Evolutionary conservation across 2,797 vertebrate species (phyloP).

Genomic region (Sebastes jordani): DNA sequence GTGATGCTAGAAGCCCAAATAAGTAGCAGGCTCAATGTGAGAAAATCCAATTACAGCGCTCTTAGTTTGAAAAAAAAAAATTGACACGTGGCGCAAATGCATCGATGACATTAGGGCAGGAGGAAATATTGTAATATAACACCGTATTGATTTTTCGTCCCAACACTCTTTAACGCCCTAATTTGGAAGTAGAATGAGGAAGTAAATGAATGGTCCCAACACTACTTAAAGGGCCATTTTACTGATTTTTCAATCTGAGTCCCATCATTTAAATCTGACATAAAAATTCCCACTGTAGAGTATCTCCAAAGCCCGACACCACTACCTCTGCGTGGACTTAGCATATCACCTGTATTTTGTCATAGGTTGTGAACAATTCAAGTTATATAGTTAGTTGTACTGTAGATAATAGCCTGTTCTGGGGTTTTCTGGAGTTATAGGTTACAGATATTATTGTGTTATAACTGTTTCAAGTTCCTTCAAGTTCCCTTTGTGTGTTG

Average conservation of each 20-base stretch:
- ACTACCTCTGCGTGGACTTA: no score
- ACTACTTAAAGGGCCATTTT: conserved; percentile 49
- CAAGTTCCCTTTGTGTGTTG: background rate
- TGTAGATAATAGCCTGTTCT: background rate
- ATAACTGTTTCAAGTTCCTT: background rate
- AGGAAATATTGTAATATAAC: conserved; percentile 66
- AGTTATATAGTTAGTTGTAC: background rate
- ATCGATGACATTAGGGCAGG: conserved; percentile 51
- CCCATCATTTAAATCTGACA: conserved; percentile 37
- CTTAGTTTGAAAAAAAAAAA: conserved; percentile 60
- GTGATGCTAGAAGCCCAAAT: conserved; percentile 38
- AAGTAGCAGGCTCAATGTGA: conserved; percentile 22
- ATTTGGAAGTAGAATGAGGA: conserved; percentile 54
- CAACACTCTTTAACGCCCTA: conserved; percentile 49
- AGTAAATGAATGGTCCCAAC: conserved; percentile 38
- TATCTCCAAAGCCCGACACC: background rate
- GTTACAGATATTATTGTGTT: background rate
- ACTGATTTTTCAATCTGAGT: conserved; percentile 49
- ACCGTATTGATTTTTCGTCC: conserved; percentile 57
- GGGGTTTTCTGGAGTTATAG: background rate
- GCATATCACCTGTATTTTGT: background rate
- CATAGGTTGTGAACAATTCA: background rate
- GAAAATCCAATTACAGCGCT: conserved; percentile 62
- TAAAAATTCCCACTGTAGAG: background rate
- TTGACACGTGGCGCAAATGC: conserved; percentile 53